Evolutionary conservation across 2,888 invertebrate genomes (phyloP).

Genomic region (Lacanobia oleracea): DNA sequence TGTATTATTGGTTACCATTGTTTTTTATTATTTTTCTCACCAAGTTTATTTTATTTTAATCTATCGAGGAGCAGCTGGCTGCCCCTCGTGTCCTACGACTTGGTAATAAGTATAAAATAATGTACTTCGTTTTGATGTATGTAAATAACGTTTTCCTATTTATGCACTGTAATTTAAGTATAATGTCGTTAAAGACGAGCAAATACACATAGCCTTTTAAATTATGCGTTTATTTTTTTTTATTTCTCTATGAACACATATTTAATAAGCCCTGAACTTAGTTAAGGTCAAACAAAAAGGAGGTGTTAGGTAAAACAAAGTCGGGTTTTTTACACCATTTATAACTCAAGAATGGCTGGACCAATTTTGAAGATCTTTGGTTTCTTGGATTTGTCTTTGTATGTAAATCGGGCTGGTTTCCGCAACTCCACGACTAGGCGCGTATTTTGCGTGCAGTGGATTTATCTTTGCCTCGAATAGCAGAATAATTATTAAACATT

Average conservation of each 20-base stretch:
- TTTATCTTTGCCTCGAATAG: no score
- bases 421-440: no score
- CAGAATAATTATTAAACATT: no score
- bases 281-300: no score
- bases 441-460: no score
- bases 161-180: slow-evolving; percentile 85
- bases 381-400: no score
- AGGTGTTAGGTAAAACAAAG: no score
- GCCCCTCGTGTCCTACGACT: slow-evolving; percentile 53
- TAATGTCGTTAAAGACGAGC: slow-evolving; percentile 78
- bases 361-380: no score
- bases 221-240: slow-evolving; percentile 75
- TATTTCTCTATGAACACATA: background rate
- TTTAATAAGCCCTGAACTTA: background rate
- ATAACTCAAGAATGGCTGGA: no score
- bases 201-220: slow-evolving; percentile 81
- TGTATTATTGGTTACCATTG: background rate
- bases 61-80: slow-evolving; percentile 62
- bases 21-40: slow-evolving; percentile 59
- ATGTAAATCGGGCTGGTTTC: no score
- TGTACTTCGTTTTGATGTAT: slow-evolving; percentile 68
- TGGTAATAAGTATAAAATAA: slow-evolving; percentile 42
- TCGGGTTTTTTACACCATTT: no score
- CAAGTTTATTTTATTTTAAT: slow-evolving; percentile 44
- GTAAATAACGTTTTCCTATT: slow-evolving; percentile 88